Percentiles rank a stretch among this genome's conserved stretches.
These are phyloP conservation scores for Meloidogyne floridensis DNA, from an alignment of 1,140 invertebrate genomes.

Conservation along the genomic window DNA sequence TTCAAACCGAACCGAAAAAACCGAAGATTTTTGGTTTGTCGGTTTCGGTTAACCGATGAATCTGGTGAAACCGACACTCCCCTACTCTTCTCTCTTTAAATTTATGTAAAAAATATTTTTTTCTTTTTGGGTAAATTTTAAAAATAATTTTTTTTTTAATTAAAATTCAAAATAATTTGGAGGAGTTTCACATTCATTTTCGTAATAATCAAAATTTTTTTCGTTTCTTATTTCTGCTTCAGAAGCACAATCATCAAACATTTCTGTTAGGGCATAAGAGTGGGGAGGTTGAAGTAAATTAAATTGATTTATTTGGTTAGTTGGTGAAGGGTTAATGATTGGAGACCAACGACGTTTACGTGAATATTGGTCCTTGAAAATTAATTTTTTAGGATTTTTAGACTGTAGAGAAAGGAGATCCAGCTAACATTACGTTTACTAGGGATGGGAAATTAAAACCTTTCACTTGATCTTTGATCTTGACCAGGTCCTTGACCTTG, in stretches of 20 bases:
- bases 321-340: conserved; percentile 23
- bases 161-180: conserved; percentile 4
- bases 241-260: conserved; percentile 59
- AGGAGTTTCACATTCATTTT: conserved; percentile 5
- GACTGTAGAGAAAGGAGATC: too few relatives aligned
- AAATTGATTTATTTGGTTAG: conserved; percentile 51
- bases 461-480: too few relatives aligned
- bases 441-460: too few relatives aligned
- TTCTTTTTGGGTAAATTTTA: neutral
- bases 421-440: too few relatives aligned
- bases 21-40: too few relatives aligned
- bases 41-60: too few relatives aligned
- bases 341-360: conserved; percentile 39
- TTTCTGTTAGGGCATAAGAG: conserved; percentile 59
- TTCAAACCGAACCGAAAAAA: too few relatives aligned
- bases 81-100: too few relatives aligned
- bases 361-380: conserved; percentile 25
- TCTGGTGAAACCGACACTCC: too few relatives aligned
- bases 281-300: conserved; percentile 51
- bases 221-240: conserved; percentile 29
- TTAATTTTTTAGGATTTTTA: neutral
- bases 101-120: too few relatives aligned
- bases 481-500: too few relatives aligned
- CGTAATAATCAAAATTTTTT: neutral
- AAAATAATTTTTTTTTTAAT: neutral